Conservation (phyloP, 23 tunicate species). For the Trididemnum clinides region DNA sequence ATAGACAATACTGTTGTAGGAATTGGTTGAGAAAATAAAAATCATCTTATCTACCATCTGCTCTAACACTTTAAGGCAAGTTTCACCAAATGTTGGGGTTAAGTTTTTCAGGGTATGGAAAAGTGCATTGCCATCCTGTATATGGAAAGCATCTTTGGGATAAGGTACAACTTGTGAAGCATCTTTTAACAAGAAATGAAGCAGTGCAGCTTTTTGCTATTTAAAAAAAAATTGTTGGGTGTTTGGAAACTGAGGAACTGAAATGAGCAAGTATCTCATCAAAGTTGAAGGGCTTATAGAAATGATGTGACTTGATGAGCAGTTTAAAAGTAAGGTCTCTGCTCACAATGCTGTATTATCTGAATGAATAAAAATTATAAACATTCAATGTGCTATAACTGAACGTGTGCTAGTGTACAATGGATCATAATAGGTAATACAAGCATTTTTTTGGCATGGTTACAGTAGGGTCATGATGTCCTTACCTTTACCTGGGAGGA, state of each 20-base stretch:
- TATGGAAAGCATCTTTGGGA: neutral
- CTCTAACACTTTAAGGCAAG: neutral
- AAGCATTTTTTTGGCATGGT: too few relatives aligned
- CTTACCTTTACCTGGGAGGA: neutral
- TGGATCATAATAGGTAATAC: too few relatives aligned
- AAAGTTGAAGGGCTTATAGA: neutral
- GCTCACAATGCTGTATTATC: neutral
- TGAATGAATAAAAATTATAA: too few relatives aligned
- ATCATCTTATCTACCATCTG: neutral
- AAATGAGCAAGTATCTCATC: neutral
- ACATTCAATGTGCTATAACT: too few relatives aligned
- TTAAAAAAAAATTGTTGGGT: neutral
- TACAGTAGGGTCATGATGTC: too few relatives aligned
- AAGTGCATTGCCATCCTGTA: neutral
- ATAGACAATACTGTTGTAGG: too few relatives aligned
- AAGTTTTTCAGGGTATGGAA: neutral
- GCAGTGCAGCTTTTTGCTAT: neutral
- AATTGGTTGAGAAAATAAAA: neutral
- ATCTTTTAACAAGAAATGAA: neutral
- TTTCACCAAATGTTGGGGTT: neutral
- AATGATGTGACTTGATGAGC: neutral
- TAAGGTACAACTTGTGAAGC: neutral
- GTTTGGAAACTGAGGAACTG: neutral
- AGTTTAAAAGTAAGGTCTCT: neutral
- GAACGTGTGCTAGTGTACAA: too few relatives aligned